Percentiles rank a stretch among this genome's conserved stretches.
Evolutionary conservation across 64 coral and sea anemone species (phyloP).

Genomic region (Astreopora myriophthalma): DNA sequence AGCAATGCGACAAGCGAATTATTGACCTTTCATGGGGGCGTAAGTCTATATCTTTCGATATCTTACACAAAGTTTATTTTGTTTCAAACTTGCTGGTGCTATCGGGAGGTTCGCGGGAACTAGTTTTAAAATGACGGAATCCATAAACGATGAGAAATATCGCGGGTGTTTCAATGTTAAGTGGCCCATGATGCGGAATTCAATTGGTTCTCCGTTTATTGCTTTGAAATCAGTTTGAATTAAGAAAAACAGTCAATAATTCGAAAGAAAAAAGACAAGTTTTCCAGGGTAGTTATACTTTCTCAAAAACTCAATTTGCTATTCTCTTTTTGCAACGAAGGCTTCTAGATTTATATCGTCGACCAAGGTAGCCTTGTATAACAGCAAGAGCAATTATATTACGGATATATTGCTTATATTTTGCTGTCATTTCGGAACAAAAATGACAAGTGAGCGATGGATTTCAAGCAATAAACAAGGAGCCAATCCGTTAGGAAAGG

Average conservation of each 20-base stretch:
- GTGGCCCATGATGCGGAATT: slow-evolving; percentile 1
- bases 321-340: not conserved
- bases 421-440: not conserved
- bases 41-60: not conserved
- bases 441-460: not conserved
- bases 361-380: not conserved
- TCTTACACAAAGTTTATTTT: slow-evolving; percentile 15
- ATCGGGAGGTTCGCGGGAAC: not conserved
- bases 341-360: not conserved
- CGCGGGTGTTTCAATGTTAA: not conserved
- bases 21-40: not conserved
- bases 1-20: not conserved
- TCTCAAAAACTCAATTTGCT: too few relatives aligned
- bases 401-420: not conserved
- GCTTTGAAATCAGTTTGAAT: not conserved
- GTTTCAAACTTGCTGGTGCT: slow-evolving; percentile 20
- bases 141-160: slow-evolving; percentile 29
- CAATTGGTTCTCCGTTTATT: not conserved
- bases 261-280: not conserved
- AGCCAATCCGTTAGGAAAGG: not conserved
- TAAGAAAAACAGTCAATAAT: not conserved
- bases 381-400: not conserved
- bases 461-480: not conserved
- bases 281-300: not conserved
- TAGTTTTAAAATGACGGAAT: slow-evolving; percentile 23